These are phyloP conservation scores for Cephalopterus ornatus DNA, from an alignment of 2,113 vertebrate species.

Conservation along the genomic window DNA sequence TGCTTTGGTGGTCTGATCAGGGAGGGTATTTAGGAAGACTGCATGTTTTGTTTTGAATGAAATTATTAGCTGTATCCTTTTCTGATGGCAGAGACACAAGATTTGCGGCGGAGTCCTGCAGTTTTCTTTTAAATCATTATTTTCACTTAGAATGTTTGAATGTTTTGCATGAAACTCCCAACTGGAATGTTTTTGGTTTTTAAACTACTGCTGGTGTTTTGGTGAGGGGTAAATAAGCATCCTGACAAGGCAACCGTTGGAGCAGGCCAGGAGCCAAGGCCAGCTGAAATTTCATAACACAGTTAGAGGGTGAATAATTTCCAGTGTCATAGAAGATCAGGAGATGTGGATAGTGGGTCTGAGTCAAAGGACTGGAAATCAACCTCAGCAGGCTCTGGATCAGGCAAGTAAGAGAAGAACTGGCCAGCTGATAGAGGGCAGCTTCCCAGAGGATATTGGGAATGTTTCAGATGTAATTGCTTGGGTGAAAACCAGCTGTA, in stretches of 20 bases:
- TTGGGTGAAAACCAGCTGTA: background rate
- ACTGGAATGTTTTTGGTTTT: conserved; percentile 4
- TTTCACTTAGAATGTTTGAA: conserved; percentile 2
- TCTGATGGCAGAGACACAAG: conserved; percentile 11
- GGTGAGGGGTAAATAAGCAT: conserved; percentile 35
- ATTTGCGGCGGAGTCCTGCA: background rate
- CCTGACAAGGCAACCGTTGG: conserved; percentile 1
- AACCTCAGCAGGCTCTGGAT: background rate
- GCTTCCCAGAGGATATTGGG: background rate
- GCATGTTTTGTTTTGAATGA: conserved; percentile 53
- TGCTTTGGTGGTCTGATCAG: conserved; percentile 74
- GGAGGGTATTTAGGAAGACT: conserved; percentile 56
- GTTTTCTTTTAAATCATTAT: conserved; percentile 40
- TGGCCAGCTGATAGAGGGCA: background rate
- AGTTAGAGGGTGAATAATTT: background rate
- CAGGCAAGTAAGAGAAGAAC: background rate
- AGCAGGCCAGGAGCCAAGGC: background rate
- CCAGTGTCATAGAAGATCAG: background rate
- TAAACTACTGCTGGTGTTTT: conserved; percentile 7
- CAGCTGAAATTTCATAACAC: background rate
- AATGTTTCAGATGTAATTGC: background rate
- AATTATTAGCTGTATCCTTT: conserved; percentile 2
- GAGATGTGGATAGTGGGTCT: background rate
- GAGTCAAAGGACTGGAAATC: background rate
- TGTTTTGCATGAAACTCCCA: background rate